These are phyloP conservation scores for Melanerpes formicivorus DNA, from an alignment of 2,113 vertebrate genomes.

Conservation along the genomic window DNA sequence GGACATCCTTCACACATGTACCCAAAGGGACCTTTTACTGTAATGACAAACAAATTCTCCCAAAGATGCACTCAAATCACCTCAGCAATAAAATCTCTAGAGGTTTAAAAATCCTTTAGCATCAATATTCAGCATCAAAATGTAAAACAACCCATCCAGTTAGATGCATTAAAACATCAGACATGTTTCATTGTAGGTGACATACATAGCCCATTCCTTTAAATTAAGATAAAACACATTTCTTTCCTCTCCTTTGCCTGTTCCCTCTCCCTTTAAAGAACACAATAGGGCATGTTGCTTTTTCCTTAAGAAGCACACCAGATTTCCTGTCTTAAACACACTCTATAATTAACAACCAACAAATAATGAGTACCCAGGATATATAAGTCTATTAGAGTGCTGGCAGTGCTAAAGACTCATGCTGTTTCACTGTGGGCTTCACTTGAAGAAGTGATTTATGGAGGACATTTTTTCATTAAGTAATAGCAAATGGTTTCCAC, in stretches of 20 bases:
- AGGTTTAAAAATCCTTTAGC: neutral
- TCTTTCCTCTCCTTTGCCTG: neutral
- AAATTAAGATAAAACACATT: conserved; percentile 14
- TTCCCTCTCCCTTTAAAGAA: conserved; percentile 11
- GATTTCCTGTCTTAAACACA: conserved; percentile 68
- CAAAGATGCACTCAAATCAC: neutral
- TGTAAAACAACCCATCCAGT: neutral
- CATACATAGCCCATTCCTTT: neutral
- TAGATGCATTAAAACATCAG: neutral
- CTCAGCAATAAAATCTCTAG: neutral
- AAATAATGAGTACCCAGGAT: conserved; percentile 70
- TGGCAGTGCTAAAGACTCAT: conserved; percentile 69
- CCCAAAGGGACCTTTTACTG: neutral
- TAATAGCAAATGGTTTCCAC: conserved; percentile 72
- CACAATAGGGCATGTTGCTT: conserved; percentile 32
- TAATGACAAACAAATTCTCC: neutral
- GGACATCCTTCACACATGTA: neutral
- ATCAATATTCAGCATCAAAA: neutral
- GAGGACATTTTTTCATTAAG: conserved; percentile 73
- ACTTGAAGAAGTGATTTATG: conserved; percentile 74
- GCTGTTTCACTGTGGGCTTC: conserved; percentile 67
- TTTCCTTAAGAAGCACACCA: conserved; percentile 59
- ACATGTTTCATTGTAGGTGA: neutral
- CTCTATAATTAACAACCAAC: conserved; percentile 68
- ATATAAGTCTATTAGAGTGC: conserved; percentile 72